Evolutionary conservation across 2,888 invertebrate species (phyloP), one percentile per base, ranked within the genome.

Genomic region (Galeopsomyia nigrocyanea): DNA sequence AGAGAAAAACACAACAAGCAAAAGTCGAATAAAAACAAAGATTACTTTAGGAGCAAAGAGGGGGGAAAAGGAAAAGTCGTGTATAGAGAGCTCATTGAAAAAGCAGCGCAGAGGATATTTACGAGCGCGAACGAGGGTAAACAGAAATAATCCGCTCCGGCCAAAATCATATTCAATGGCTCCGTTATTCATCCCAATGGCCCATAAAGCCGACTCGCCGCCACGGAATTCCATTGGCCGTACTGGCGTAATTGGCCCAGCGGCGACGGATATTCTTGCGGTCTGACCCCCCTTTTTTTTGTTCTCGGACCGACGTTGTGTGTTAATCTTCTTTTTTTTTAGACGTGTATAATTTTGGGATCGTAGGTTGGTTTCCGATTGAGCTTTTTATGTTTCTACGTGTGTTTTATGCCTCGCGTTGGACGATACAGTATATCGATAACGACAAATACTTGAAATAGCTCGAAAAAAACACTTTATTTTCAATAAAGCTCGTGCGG

Each of bases 111-210:
- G 39, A 6, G 16, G 39, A 64, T 39, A 39, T 62, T 62, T 50
- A 67, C 51, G 62, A 14, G 51, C 7, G 19, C 39, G 17, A 68
- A 68, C 64, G 64, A 21, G 70, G 57, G 72, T 75, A 76, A 79
- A 77, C 76, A 78, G 74, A 74, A 76, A 77, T 78, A 78, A 77
- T 76, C 72, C 62, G 22, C 55, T 66, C 60, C 60, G 70, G 55
- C 58, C 65, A 66, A 75, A 78, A 76, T 77, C 77, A 79, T 77
- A 79, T 77, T 68, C 76, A 72, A 77, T 77, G 71, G 76, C 68
- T 58, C 71, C 75, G 75, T 80, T 78, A 78, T 72, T 80, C 78
- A 78, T 74, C 72, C 74, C 77, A 78, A 80, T 78, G 77, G 76
- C 71, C 79, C 77, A 78, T 80, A 80, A 80, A 80, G 73, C 65